phyloP scores from a whole-genome alignment of 2,797 vertebrate genomes.

The Parambassis ranga region DNA sequence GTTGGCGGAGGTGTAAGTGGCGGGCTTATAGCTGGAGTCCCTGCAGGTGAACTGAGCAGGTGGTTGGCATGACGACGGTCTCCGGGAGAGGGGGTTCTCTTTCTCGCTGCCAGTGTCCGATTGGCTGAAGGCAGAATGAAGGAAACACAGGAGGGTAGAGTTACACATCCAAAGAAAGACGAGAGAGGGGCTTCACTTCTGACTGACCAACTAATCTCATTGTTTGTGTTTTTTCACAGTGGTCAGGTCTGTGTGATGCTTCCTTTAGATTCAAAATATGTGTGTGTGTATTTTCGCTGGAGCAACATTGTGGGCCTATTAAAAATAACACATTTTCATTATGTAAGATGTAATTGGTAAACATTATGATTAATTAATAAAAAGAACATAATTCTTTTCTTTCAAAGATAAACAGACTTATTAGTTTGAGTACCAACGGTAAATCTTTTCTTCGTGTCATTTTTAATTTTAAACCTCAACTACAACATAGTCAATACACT shows the following conservation, averaged over 20 bases:
- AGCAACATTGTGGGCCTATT: too few species aligned
- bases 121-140: slow-evolving; percentile 77
- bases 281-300: too few species aligned
- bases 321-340: too few species aligned
- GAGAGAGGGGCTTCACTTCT: slow-evolving; percentile 35
- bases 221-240: slow-evolving; percentile 16
- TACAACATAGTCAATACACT: not conserved
- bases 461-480: not conserved
- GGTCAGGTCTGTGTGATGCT: not conserved
- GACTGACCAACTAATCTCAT: slow-evolving; percentile 53
- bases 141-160: slow-evolving; percentile 51
- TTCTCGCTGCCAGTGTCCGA: slow-evolving; percentile 83
- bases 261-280: too few species aligned
- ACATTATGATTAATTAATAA: too few species aligned
- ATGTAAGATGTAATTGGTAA: too few species aligned
- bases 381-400: too few species aligned
- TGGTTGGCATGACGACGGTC: slow-evolving; percentile 65
- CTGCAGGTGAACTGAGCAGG: slow-evolving; percentile 55
- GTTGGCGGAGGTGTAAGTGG: slow-evolving; percentile 48
- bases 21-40: slow-evolving; percentile 64
- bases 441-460: too few species aligned
- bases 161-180: slow-evolving; percentile 68
- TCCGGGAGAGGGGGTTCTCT: slow-evolving; percentile 77
- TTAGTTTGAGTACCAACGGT: too few species aligned
- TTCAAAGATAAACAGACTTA: too few species aligned